phyloP scores from a whole-genome alignment of 2,797 vertebrate species.

The Phrynocephalus forsythii region DNA sequence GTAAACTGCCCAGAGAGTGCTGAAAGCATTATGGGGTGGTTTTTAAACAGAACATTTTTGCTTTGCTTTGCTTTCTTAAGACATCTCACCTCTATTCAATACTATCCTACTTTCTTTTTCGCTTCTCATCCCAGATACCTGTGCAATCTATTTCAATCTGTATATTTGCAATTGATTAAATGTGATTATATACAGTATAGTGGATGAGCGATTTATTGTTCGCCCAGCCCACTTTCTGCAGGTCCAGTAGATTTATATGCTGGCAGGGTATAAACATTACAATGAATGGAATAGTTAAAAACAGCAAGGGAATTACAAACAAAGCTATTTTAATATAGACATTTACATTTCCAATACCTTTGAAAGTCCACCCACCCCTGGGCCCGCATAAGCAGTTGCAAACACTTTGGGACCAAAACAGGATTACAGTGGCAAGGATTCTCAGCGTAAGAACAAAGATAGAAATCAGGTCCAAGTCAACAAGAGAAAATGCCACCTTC shows the following conservation, averaged over 20 bases:
- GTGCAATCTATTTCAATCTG: background rate
- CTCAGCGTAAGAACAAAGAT: background rate
- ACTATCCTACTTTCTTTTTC: background rate
- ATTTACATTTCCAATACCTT: background rate
- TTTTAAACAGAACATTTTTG: too few species aligned
- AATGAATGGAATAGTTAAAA: background rate
- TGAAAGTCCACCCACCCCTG: background rate
- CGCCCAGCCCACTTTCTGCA: background rate
- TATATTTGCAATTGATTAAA: background rate
- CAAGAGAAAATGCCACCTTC: constrained; percentile 17
- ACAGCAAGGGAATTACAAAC: background rate
- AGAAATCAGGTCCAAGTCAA: background rate
- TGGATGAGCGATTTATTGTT: background rate
- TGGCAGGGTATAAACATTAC: background rate
- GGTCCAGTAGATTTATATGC: background rate
- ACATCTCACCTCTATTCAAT: background rate
- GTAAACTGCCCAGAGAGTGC: too few species aligned
- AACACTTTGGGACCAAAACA: background rate
- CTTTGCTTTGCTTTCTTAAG: background rate
- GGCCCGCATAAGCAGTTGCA: background rate
- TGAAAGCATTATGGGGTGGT: too few species aligned
- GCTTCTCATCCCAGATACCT: background rate
- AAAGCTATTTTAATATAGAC: background rate
- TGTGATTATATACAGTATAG: background rate
- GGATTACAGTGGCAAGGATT: background rate